Conservation (phyloP, 2,113 vertebrate species). For the Rattus norvegicus region GRCr8 NC_086030.1:14472001-14472500, state of each 20-base stretch:
- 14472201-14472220: conserved; percentile 20
- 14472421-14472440: conserved; percentile 60
- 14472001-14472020: conserved; percentile 24
- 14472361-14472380: conserved; percentile 45
- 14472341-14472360: conserved; percentile 13
- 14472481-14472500: conserved; percentile 34
- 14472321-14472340: conserved; percentile 40
- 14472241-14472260: conserved; percentile 36
- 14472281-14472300: conserved; percentile 40
- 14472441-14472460: conserved; percentile 55
- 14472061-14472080: conserved; percentile 2
- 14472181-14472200: conserved; percentile 57
- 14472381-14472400: conserved; percentile 65
- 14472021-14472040: conserved; percentile 59
- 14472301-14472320: not conserved
- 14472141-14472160: conserved; percentile 17
- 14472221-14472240: not conserved
- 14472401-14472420: conserved; percentile 60
- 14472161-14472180: conserved; percentile 54
- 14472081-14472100: not conserved
- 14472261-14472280: conserved; percentile 54
- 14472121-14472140: not conserved
- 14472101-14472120: conserved; percentile 19
- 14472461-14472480: conserved; percentile 56
- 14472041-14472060: not conserved